Evolutionary conservation across 1,140 invertebrate genomes (phyloP), one percentile per base, ranked within the genome.

Genomic region (Eurosta solidaginis): DNA sequence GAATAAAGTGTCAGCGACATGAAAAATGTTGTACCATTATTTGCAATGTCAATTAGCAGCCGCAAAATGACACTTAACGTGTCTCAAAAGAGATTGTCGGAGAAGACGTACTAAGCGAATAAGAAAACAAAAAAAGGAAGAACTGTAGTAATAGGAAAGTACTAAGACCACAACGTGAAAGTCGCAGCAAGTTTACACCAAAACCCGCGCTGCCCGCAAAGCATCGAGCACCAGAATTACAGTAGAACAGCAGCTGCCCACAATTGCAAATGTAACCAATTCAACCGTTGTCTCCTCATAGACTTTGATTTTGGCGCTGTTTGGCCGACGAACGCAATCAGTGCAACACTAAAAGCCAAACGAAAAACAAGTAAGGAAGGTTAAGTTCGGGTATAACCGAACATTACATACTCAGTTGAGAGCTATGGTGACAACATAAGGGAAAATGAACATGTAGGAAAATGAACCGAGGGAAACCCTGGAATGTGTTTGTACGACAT

Each of bases 1-100:
- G 73, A 47, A 74, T 74, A 47, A 44, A 74, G 73, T 74, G 73
- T 74, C 73, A 74, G 44, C 73, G 27, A 47, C 44, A 74, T 47
- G 73, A 45, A 47, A 74, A 47, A 74, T 74, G 42, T 42, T 74
- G 73, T 74, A 74, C 73, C 73, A 74, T 74, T 74, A 74, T 74
- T 74, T 74, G 73, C 73, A 47, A 74, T 74, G 73, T 74, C 73
- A 74, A 74, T 74, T 74, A 74, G 73, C 73, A 36, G 73, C 73
- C 44, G 40, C 22, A 74, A 40, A 74, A 74, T 47, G 73, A 74
- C 73, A 74, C 73, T 74, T 74, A 74, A 74, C 44, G 17, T 74
- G 73, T 74, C 73, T 74, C 22, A 74, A 74, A 74, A 12, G 59
- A 17, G n/a, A 10, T 22, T 42, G 59, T 33, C 17, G 25, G 40